Conservation (phyloP, 1,140 invertebrate genomes). For the Drosophila repleta region DNA sequence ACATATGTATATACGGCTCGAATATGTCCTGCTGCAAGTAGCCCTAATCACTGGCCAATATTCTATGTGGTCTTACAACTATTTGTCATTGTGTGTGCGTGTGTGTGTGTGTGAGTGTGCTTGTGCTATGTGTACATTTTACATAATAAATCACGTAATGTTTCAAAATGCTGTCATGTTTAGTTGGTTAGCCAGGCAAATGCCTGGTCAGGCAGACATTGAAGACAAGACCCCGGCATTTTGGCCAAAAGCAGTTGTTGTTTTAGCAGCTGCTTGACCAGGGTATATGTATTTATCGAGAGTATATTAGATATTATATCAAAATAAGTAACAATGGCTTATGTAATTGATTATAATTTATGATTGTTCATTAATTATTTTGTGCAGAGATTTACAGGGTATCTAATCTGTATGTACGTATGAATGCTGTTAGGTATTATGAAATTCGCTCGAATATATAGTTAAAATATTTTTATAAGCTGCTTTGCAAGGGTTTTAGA, state of each 20-base stretch:
- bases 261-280: conserved; percentile 7
- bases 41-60: conserved; percentile 70
- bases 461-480: no score
- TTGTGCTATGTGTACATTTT: conserved; percentile 47
- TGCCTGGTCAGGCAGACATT: conserved; percentile 49
- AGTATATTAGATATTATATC: background rate
- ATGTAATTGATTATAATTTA: no score
- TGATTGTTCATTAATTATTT: no score
- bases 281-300: background rate
- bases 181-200: conserved; percentile 60
- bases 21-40: conserved; percentile 42
- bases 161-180: conserved; percentile 81
- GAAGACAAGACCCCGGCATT: conserved; percentile 36
- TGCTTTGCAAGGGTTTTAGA: no score
- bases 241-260: conserved; percentile 23
- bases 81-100: conserved; percentile 38
- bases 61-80: conserved; percentile 63
- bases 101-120: conserved; percentile 19
- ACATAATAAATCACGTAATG: conserved; percentile 81
- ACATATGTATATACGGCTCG: conserved; percentile 29
- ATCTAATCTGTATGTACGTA: background rate
- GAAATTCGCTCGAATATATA: no score
- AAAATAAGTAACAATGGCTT: no score
- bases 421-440: background rate
- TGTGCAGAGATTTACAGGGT: background rate